A percentile compares a stretch with the other conserved stretches of the same genome.
Evolutionary conservation across 2,888 invertebrate genomes (phyloP).

Genomic region (Galeruca laticollis): DNA sequence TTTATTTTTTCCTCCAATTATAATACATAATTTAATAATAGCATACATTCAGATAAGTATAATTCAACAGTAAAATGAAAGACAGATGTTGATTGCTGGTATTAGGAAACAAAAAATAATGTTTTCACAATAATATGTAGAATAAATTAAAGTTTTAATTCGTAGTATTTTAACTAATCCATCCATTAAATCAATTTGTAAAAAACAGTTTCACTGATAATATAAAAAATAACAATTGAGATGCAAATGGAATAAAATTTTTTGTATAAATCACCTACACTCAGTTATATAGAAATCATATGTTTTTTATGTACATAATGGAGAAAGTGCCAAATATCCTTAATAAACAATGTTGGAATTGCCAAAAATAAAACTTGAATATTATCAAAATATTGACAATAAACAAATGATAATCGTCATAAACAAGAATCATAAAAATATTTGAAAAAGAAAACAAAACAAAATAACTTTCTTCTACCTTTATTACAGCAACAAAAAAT

Average conservation of each 20-base stretch:
- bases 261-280: too few species aligned
- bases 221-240: not conserved
- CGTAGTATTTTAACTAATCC: too few species aligned
- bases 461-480: not conserved
- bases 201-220: not conserved
- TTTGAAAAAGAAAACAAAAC: not conserved
- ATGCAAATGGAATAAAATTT: not conserved
- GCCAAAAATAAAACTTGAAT: not conserved
- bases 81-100: too few species aligned
- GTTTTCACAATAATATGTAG: too few species aligned
- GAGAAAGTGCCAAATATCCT: not conserved
- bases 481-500: not conserved
- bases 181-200: too few species aligned
- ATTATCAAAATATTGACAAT: not conserved
- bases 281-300: not conserved
- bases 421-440: not conserved
- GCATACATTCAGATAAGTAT: too few species aligned
- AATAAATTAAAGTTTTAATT: too few species aligned
- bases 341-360: not conserved
- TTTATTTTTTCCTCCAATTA: too few species aligned
- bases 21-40: too few species aligned
- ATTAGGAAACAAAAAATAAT: too few species aligned
- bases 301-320: not conserved
- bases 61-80: too few species aligned
- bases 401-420: not conserved